A percentile compares a stretch with the other conserved stretches of the same genome.
Conservation (phyloP, 2,113 vertebrate genomes). For the Corythaeola cristata region DNA sequence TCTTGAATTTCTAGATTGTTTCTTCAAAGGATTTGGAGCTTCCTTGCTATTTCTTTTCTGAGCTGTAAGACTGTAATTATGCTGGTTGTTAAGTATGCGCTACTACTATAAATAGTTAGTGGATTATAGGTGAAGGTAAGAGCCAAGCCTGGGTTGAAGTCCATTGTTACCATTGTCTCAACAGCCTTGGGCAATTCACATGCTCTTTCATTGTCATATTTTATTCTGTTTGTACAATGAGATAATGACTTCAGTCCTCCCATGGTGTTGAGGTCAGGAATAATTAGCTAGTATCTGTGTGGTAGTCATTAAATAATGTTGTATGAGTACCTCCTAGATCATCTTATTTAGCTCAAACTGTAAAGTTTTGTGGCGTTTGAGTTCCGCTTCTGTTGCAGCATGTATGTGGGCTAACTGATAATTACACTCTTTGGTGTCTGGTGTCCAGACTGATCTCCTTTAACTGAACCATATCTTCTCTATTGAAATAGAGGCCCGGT, state of each 20-base stretch:
- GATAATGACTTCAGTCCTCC: background rate
- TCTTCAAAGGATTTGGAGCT: background rate
- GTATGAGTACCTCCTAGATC: background rate
- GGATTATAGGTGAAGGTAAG: constrained; percentile 14
- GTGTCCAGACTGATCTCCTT: background rate
- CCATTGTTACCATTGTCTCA: background rate
- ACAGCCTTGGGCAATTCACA: background rate
- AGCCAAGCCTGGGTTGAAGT: background rate
- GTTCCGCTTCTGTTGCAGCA: background rate
- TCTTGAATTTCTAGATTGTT: background rate
- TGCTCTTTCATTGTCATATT: background rate
- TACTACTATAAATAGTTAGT: background rate
- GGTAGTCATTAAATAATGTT: background rate
- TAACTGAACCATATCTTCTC: background rate
- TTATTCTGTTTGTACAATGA: background rate
- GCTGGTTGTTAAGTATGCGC: background rate
- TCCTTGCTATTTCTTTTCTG: background rate
- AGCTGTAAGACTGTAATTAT: background rate
- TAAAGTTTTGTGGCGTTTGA: background rate
- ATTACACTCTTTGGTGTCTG: background rate
- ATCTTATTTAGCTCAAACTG: background rate
- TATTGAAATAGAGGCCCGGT: background rate
- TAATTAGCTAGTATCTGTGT: background rate
- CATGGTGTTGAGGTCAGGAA: background rate
- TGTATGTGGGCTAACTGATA: background rate